These are phyloP conservation scores for Austrofundulus limnaeus DNA, from an alignment of 2,113 vertebrate genomes.

Conservation along the genomic window DNA sequence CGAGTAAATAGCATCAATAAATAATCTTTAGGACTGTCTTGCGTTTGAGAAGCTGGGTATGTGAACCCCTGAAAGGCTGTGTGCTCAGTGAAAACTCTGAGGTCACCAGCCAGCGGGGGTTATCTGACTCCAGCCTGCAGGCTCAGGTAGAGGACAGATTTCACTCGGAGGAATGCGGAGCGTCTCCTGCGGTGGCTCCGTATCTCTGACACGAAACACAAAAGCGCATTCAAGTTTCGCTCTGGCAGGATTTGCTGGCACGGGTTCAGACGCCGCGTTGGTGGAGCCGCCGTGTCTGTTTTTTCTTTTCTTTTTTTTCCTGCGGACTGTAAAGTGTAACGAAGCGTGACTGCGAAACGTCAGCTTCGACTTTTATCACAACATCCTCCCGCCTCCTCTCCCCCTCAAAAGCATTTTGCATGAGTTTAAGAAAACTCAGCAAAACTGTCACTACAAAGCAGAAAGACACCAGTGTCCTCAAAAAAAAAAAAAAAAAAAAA, in stretches of 20 bases:
- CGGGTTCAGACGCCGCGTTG: constrained; percentile 16
- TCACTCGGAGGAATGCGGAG: constrained; percentile 63
- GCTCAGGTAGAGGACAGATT: constrained; percentile 72
- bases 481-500: constrained; percentile 47
- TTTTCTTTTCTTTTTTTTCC: constrained; percentile 33
- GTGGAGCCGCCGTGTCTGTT: constrained; percentile 15
- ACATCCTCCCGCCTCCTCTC: not conserved
- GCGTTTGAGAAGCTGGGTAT: constrained; percentile 34
- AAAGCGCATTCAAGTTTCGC: constrained; percentile 33
- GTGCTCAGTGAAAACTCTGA: constrained; percentile 70
- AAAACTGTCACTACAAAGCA: constrained; percentile 51
- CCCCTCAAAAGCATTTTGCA: constrained; percentile 28
- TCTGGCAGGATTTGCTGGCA: constrained; percentile 47
- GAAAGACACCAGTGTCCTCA: constrained; percentile 28
- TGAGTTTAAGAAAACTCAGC: constrained; percentile 54
- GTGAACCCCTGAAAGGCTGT: constrained; percentile 52
- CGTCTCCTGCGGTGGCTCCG: constrained; percentile 66
- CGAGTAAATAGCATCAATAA: constrained; percentile 53
- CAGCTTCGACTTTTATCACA: constrained; percentile 53
- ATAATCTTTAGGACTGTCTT: constrained; percentile 32
- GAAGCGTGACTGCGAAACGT: constrained; percentile 43
- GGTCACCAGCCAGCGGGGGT: constrained; percentile 68
- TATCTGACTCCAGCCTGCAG: constrained; percentile 74
- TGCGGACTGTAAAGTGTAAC: constrained; percentile 44
- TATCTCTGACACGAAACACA: constrained; percentile 58